A percentile compares a stretch with the other conserved stretches of the same genome.
phyloP scores from a whole-genome alignment of 2,888 invertebrate species.

The Phyllotreta striolata region DNA sequence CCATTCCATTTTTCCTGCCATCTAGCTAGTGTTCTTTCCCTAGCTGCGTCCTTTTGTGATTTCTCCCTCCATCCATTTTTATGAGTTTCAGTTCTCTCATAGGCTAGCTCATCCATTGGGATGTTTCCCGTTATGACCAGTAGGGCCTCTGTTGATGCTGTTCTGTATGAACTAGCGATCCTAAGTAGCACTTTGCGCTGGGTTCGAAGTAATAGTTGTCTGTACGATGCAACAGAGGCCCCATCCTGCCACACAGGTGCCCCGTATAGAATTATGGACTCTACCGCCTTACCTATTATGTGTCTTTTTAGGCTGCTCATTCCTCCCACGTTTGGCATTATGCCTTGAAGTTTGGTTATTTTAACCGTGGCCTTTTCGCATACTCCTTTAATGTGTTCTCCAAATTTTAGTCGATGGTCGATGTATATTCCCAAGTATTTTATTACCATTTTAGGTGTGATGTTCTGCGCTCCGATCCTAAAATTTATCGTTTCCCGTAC shows the following conservation, averaged over 20 bases:
- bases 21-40: too few species aligned
- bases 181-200: slow-evolving; percentile 10
- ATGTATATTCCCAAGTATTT: background rate
- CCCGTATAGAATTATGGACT: slow-evolving; percentile 12
- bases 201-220: background rate
- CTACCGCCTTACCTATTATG: background rate
- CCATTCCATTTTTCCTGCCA: too few species aligned
- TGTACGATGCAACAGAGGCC: background rate
- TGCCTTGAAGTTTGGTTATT: background rate
- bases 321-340: slow-evolving; percentile 18
- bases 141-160: too few species aligned
- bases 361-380: background rate
- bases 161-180: slow-evolving; percentile 15
- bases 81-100: too few species aligned
- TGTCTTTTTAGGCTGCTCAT: slow-evolving; percentile 1
- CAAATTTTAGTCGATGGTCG: background rate
- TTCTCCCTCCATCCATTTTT: too few species aligned
- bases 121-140: slow-evolving; percentile 15
- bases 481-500: background rate
- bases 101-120: too few species aligned
- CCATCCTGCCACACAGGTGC: slow-evolving; percentile 17
- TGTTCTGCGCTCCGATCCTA: background rate
- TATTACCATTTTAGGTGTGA: background rate
- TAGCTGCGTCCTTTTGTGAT: too few species aligned
- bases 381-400: background rate